These are phyloP conservation scores for Orcinus orca DNA, from an alignment of 2,113 vertebrate species.

Conservation along the genomic window DNA sequence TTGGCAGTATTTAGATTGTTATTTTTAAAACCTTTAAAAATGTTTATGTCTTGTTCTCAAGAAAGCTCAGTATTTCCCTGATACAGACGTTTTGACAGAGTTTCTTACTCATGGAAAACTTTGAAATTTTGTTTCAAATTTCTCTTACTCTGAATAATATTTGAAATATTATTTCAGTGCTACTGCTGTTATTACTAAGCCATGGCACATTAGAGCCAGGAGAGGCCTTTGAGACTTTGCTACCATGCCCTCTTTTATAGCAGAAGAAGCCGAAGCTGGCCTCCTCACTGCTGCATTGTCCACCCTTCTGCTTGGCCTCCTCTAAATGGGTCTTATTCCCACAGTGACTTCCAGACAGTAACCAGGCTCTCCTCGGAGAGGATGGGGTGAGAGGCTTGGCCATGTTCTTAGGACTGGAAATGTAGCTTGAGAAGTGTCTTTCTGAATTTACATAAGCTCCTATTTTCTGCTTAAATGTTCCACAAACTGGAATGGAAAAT, in stretches of 20 bases:
- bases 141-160: constrained; percentile 26
- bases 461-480: constrained; percentile 26
- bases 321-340: background rate
- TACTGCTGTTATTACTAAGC: constrained; percentile 55
- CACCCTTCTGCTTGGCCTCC: background rate
- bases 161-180: constrained; percentile 29
- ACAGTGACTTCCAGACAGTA: background rate
- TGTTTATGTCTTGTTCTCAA: constrained; percentile 43
- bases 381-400: background rate
- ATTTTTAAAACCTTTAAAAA: constrained; percentile 48
- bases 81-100: constrained; percentile 40
- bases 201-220: background rate
- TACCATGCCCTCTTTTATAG: background rate
- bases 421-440: background rate
- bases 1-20: constrained; percentile 12
- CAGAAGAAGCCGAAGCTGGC: background rate
- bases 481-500: constrained; percentile 60
- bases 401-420: constrained; percentile 26
- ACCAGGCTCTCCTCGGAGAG: background rate
- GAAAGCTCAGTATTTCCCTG: constrained; percentile 45
- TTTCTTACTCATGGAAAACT: constrained; percentile 37
- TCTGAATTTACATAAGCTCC: constrained; percentile 24
- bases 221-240: background rate
- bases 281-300: background rate
- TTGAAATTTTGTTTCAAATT: constrained; percentile 52